These are phyloP conservation scores for Cyprinodon diabolis DNA, from an alignment of 2,797 vertebrate species.

Conservation along the genomic window DNA sequence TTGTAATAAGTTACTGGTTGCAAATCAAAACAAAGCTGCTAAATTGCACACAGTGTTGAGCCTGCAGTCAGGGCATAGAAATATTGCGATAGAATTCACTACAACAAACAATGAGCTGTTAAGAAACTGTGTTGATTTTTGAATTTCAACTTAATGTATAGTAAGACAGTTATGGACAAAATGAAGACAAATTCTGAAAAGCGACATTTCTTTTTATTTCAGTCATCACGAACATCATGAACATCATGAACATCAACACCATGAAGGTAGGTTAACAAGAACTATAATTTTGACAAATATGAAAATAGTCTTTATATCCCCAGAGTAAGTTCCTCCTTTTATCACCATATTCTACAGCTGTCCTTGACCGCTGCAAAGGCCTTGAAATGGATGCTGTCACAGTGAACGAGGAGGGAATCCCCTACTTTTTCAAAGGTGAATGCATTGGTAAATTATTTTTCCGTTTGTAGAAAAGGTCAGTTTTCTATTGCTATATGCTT, in stretches of 20 bases:
- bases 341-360: conserved; percentile 12
- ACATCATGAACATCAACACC: not conserved
- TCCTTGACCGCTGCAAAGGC: conserved; percentile 75
- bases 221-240: not conserved
- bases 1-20: not conserved
- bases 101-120: not conserved
- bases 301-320: not conserved
- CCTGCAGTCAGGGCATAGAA: not conserved
- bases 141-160: not conserved
- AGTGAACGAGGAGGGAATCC: conserved; percentile 75
- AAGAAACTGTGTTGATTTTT: not conserved
- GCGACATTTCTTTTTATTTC: not conserved
- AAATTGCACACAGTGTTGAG: not conserved
- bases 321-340: not conserved
- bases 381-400: conserved; percentile 82
- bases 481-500: not conserved
- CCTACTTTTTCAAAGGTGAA: conserved; percentile 85
- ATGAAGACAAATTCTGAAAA: not conserved
- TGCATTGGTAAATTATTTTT: not conserved
- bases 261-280: conserved; percentile 2
- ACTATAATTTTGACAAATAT: not conserved
- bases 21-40: too few species aligned
- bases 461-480: not conserved
- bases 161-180: not conserved
- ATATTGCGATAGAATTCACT: not conserved